Evolutionary conservation across 2,113 vertebrate species (phyloP).

Genomic region (Ophiodon elongatus): DNA sequence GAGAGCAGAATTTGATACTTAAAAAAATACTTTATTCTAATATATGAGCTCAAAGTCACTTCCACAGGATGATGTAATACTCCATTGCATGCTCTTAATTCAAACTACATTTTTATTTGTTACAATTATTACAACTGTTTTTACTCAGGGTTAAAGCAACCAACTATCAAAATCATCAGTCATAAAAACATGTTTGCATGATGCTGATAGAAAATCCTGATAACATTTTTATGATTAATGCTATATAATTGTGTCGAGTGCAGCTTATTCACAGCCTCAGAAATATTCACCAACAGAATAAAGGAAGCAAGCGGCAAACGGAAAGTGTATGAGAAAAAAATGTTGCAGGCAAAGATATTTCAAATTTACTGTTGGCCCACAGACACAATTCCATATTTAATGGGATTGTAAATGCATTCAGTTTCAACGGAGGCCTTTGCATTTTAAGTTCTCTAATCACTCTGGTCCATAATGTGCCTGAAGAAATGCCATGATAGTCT

Average conservation of each 20-base stretch:
- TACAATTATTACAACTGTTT: constrained; percentile 39
- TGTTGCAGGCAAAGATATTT: constrained; percentile 77
- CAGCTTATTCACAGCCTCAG: constrained; percentile 70
- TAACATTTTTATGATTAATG: constrained; percentile 64
- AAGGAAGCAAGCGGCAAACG: constrained; percentile 61
- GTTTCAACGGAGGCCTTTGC: constrained; percentile 83
- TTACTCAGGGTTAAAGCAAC: constrained; percentile 41
- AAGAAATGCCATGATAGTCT: constrained; percentile 78
- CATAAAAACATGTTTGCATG: constrained; percentile 43
- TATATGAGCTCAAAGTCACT: constrained; percentile 60
- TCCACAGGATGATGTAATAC: constrained; percentile 7
- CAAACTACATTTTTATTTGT: constrained; percentile 40
- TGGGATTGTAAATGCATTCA: constrained; percentile 85
- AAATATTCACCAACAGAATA: constrained; percentile 64
- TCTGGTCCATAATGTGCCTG: constrained; percentile 80
- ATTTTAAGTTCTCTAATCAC: constrained; percentile 85
- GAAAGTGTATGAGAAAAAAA: constrained; percentile 63
- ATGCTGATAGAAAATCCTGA: constrained; percentile 43
- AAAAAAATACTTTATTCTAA: constrained; percentile 23
- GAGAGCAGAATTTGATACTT: constrained; percentile 24
- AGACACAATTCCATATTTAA: constrained; percentile 87
- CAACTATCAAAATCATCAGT: constrained; percentile 47
- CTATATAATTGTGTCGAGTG: constrained; percentile 60
- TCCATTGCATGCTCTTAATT: constrained; percentile 22
- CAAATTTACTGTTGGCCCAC: constrained; percentile 83